These are phyloP conservation scores for Drosophila trapezifrons DNA, from an alignment of 1,140 invertebrate genomes.

Conservation along the genomic window DNA sequence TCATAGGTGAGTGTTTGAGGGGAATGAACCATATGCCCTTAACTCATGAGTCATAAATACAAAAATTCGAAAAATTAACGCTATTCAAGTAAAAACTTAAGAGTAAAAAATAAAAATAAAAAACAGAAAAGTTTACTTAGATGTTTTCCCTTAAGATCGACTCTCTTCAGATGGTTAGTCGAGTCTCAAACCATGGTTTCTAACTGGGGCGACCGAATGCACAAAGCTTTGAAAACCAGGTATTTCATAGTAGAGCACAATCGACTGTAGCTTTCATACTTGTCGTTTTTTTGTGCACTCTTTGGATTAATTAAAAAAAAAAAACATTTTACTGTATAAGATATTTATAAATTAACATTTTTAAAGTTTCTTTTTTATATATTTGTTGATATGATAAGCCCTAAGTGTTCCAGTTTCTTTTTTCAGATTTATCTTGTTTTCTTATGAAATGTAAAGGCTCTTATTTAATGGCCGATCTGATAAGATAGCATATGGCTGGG, in stretches of 20 bases:
- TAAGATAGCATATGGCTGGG: constrained; percentile 11
- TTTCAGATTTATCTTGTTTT: background rate
- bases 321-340: background rate
- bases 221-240: too few species aligned
- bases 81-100: background rate
- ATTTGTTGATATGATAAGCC: background rate
- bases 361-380: background rate
- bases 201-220: too few species aligned
- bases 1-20: background rate
- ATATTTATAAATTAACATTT: background rate
- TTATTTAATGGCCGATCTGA: constrained; percentile 23
- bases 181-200: too few species aligned
- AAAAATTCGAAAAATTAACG: background rate
- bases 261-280: too few species aligned
- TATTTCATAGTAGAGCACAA: too few species aligned
- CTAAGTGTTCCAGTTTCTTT: background rate
- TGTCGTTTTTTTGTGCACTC: too few species aligned
- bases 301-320: too few species aligned
- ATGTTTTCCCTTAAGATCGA: too few species aligned
- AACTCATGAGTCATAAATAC: background rate
- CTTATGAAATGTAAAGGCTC: constrained; percentile 9
- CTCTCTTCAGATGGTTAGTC: too few species aligned
- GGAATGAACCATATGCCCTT: background rate
- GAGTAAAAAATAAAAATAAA: too few species aligned
- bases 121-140: too few species aligned